phyloP scores from a whole-genome alignment of 2,888 invertebrate genomes.

The Cotesia congregata region DNA sequence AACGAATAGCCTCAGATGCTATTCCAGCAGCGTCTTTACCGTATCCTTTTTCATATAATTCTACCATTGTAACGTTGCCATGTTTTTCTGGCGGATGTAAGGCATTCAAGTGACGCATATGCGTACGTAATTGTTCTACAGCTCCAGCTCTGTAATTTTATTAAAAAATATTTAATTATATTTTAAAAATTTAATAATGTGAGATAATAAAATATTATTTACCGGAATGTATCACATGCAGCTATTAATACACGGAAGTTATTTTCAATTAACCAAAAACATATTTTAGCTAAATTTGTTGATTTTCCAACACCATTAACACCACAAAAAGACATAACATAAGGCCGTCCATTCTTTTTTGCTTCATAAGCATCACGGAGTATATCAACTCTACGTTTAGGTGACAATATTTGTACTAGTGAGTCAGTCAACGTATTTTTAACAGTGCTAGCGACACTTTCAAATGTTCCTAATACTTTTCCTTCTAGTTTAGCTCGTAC shows the following conservation, averaged over 20 bases:
- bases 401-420: slow-evolving; percentile 93
- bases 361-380: slow-evolving; percentile 95
- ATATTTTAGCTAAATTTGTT: slow-evolving; percentile 98
- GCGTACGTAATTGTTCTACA: slow-evolving; percentile 97
- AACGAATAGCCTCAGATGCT: slow-evolving; percentile 96
- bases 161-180: background rate
- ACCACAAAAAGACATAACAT: slow-evolving; percentile 97
- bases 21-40: slow-evolving; percentile 99
- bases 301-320: slow-evolving; percentile 99
- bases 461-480: slow-evolving; percentile 94
- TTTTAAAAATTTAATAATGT: background rate
- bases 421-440: slow-evolving; percentile 91
- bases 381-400: slow-evolving; percentile 95
- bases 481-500: slow-evolving; percentile 92
- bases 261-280: slow-evolving; percentile 99
- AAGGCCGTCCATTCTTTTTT: slow-evolving; percentile 86
- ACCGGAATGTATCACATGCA: slow-evolving; percentile 95
- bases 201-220: slow-evolving; percentile 34
- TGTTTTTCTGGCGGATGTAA: slow-evolving; percentile 88
- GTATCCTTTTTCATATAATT: slow-evolving; percentile 98
- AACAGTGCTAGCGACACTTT: slow-evolving; percentile 90
- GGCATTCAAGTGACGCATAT: slow-evolving; percentile 92
- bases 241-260: slow-evolving; percentile 95
- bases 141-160: slow-evolving; percentile 86
- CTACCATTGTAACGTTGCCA: slow-evolving; percentile 84